Percentiles rank a stretch among this genome's conserved stretches.
Conservation (phyloP, 37 sponge, comb jelly and placozoan genomes). For the Mnemiopsis leidyi region DNA sequence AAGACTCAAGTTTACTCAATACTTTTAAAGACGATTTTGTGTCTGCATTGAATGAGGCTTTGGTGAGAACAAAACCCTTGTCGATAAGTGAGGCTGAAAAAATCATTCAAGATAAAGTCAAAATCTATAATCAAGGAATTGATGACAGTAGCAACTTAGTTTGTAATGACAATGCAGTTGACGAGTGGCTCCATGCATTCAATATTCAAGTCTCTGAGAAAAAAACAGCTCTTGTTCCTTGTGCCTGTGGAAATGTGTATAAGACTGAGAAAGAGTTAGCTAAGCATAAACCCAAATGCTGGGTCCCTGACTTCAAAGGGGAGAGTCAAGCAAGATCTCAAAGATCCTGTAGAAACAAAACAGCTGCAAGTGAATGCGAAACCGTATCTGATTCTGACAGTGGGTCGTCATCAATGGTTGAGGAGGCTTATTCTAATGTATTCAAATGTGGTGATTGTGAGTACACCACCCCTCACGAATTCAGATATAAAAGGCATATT, state of each 20-base stretch:
- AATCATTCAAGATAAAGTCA: background rate
- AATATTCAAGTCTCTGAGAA: background rate
- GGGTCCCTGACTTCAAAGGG: background rate
- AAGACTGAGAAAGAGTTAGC: conserved; percentile 41
- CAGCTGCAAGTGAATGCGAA: conserved; percentile 31
- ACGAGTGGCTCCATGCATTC: background rate
- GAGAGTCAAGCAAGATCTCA: background rate
- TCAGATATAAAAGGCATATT: background rate
- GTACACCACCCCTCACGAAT: background rate
- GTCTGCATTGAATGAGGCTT: background rate
- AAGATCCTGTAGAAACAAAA: conserved; percentile 25
- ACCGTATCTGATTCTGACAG: conserved; percentile 13
- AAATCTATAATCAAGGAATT: background rate
- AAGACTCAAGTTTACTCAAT: background rate
- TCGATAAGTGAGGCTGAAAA: background rate
- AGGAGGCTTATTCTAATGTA: background rate
- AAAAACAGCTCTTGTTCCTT: background rate
- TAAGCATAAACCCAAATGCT: conserved; percentile 53
- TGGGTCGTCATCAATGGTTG: background rate
- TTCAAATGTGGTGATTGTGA: conserved; percentile 28
- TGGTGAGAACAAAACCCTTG: background rate
- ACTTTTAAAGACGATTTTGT: background rate
- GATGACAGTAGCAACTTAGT: background rate
- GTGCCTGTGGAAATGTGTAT: conserved; percentile 55
- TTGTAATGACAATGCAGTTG: conserved; percentile 13